Evolutionary conservation across 2,113 vertebrate genomes (phyloP), one percentile per base, ranked within the genome.

Genomic region (Crotalus viridis): DNA sequence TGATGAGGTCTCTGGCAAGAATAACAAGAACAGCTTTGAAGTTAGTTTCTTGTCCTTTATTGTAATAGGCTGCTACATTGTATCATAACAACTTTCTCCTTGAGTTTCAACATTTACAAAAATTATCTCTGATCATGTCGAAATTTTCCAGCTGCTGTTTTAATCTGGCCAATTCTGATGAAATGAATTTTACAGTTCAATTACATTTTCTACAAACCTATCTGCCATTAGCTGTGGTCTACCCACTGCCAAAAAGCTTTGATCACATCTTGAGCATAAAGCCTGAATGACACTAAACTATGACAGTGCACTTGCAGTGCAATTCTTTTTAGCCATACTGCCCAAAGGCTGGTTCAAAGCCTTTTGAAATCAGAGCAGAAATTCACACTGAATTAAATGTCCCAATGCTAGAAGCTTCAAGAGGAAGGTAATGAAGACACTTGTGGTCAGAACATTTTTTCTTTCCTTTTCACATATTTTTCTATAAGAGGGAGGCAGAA

Each of bases 111-210:
- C 94, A 91, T 7, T 85, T 90, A 22, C n/a, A 91, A 61, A 92
- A 61, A 4, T 87, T 94, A 39, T n/a, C 33, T 15, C 85, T 95
- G 3, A 10, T 94, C 19, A 56, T 93, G 39, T 90, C 88, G 88
- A 87, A 91, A 87, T 46, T 91, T 5, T 26, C 3, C 0, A 33
- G 0, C 89, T 93, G 4, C 87, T 95, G 81, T 86, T 92, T 91
- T 91, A 91, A 88, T 13, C 1, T 90, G 86, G 2, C 0, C 86
- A 2, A 0, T 81, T 91, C 46, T 19, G 46, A 33, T 90, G 19
- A 93, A 92, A 55, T 46, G 89, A 57, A 90, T 93, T 96, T 64
- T 39, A 95, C 54, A 33, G n/a, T 2, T 2, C 10, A 85, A 89
- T 92, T 52, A 90, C 1, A 88, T 28, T 13, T 5, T n/a, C 15